Base-by-base conservation (phyloP, 2,888 invertebrate species). In the Plebejus melissa region DNA sequence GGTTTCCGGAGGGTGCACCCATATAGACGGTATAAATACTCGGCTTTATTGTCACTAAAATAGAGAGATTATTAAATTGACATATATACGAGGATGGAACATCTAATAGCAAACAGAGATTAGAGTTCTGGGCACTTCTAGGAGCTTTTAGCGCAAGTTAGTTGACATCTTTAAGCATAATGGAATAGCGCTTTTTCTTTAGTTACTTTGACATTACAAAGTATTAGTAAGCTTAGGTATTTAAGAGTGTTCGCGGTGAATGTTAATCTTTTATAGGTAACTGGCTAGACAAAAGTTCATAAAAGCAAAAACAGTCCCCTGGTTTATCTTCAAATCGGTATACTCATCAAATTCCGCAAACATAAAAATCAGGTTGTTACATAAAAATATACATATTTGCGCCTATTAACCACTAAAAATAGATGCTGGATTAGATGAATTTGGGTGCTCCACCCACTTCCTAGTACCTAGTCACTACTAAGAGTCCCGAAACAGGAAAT, bases 21-120 rank as follows among this genome's bases (percentile, higher is more conserved):
- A 50, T 50, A 5, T 36, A 65, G 65, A 65, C 83, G 79, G 79
- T 83, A 77, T 79, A 78, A 77, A 82, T 83, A 85, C 82, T 83
- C 83, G 82, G 81, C 74, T 80, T 86, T 87, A 88, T 87, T 85
- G 82, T 80, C 81, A 83, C 82, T 82, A 82, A 81, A 82, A 38
- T 65, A 72, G 74, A 70, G 70, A 75, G 74, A 74, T 74, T 69
- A 60, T 60, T 28, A 16, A 32, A 65, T 65, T 65, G 65, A 65
- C 65, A 65, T 32, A 65, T 65, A 65, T 65, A 32, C 36, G 65
- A 65, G 32, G 32, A 65, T 13, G 65, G 32, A 4, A 65, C 13
- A 32, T 65, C 32, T 65, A 65, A 65, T 36, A 65, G 32, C 32
- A 65, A 65, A 65, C 32, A 65, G 16, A 65, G 32, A 65, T 65